Base-by-base conservation (phyloP, 2,888 invertebrate species). In the Empis stercorea region DNA sequence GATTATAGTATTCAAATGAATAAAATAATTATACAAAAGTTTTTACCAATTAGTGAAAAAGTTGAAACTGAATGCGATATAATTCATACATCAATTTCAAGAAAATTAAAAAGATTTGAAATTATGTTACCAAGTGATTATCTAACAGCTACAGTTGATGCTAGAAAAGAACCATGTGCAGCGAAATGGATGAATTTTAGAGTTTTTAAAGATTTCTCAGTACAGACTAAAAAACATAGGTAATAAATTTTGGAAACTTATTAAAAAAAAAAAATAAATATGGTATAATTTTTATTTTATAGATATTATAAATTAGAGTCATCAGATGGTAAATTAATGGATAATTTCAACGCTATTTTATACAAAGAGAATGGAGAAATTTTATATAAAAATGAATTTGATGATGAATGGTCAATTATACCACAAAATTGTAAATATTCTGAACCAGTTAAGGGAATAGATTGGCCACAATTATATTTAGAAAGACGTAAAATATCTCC, bases 401-500 rank as follows among this genome's bases (percentile, higher is more conserved):
- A 40, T 14, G 40, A 40, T 14, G 27, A 23, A 11, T 40, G 40
- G 40, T 6, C 9, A 11, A 4, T 20, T n/a, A 3, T 40, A 10
- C 14, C 27, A 14, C 6, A 27, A 3, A 10, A 10, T 40, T 23
- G 9, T 2, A 40, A 40, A 27, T n/a, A 14, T 14, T 7, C 11
- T 7, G 4, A 3, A n/a, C 9, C n/a, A 6, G 4, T 3, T 23
- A 3, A 20, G 23, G 7, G 7, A 14, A n/a, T 4, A 10, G 40
- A 40, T 20, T 40, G 40, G 40, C 20, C 27, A 9, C 40, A 40
- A 40, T 9, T 40, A 10, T 40, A 23, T 27, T 27, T n/a, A 10
- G 40, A 40, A n/a, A 27, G 40, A 40, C 20, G 40, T 20, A 40
- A 40, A 40, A 40, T 40, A n/a, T 23, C 40, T n/a, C 14, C 40